phyloP scores from a whole-genome alignment of 2,888 invertebrate species.

The Troglohyphantes excavatus region DNA sequence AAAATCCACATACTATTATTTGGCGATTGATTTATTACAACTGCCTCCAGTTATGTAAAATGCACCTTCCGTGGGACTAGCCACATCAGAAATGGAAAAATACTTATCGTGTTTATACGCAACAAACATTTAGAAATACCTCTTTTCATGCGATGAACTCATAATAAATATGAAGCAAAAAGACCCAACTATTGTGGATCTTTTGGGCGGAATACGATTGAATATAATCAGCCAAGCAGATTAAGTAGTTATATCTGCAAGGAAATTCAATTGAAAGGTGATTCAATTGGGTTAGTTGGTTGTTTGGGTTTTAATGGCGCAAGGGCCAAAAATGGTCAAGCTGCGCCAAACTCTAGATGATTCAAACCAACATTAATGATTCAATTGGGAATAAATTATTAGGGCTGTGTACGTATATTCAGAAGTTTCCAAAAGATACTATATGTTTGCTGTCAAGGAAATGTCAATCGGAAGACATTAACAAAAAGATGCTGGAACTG shows the following conservation, averaged over 20 bases:
- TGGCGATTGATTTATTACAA: constrained; percentile 26
- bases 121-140: constrained; percentile 19
- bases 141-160: constrained; percentile 35
- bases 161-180: constrained; percentile 35
- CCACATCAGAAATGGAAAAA: not conserved
- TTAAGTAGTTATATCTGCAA: not conserved
- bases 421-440: not conserved
- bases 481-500: not conserved
- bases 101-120: not conserved
- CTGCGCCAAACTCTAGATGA: no score
- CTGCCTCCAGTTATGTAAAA: constrained; percentile 1
- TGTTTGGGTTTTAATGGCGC: no score
- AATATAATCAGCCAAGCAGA: not conserved
- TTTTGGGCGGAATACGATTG: constrained; percentile 1
- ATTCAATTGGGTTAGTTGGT: no score
- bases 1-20: no score
- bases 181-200: constrained; percentile 1
- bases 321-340: no score
- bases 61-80: constrained; percentile 1
- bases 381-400: not conserved
- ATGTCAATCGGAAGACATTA: not conserved
- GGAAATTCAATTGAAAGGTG: not conserved
- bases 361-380: no score
- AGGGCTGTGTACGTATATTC: not conserved
- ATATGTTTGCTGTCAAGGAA: not conserved